Base-by-base conservation (phyloP, 2,113 vertebrate species). In the Setophaga petechia region DNA sequence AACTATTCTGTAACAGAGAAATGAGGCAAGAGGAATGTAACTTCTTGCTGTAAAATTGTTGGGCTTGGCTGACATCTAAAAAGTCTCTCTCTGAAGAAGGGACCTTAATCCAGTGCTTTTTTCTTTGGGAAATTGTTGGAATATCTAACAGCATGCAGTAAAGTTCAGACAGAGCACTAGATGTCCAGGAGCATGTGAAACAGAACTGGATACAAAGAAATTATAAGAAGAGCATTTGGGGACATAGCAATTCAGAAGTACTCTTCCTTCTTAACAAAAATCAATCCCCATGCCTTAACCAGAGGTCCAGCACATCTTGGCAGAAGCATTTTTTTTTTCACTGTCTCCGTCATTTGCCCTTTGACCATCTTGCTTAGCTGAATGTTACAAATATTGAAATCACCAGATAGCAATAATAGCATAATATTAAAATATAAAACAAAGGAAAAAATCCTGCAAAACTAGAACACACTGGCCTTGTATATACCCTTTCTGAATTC, bases 1-100 rank as follows among this genome's bases (percentile, higher is more conserved):
- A 82, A 58, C 89, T 72, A 69, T 91, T 91, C 95, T 84, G 65
- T 89, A 87, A 72, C 77, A 69, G n/a, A 81, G 35, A 78, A 84
- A 65, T 61, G 43, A 87, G 66, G 63, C 43, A 79, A 78, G 28
- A 76, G 47, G 58, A 88, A 81, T 68, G 20, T 73, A 28, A 46
- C 41, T 82, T 84, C 65, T 93, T 77, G n/a, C 22, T 66, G 33
- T 28, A 55, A 44, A 90, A 67, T 84, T 91, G 18, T 44, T 79
- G 37, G 47, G 35, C 12, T 84, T 62, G 11, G 65, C 58, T n/a
- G 55, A 80, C 16, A 46, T 59, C 46, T 91, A 44, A 87, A 80
- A 77, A 62, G 44, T 19, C 19, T 27, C 25, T 85, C 4, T 0
- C 43, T 57, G 62, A 79, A 80, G 43, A 83, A 83, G 16, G 47